Evolutionary conservation across 2,113 vertebrate genomes (phyloP).

Genomic region (Tenebrosternarchus preto): DNA sequence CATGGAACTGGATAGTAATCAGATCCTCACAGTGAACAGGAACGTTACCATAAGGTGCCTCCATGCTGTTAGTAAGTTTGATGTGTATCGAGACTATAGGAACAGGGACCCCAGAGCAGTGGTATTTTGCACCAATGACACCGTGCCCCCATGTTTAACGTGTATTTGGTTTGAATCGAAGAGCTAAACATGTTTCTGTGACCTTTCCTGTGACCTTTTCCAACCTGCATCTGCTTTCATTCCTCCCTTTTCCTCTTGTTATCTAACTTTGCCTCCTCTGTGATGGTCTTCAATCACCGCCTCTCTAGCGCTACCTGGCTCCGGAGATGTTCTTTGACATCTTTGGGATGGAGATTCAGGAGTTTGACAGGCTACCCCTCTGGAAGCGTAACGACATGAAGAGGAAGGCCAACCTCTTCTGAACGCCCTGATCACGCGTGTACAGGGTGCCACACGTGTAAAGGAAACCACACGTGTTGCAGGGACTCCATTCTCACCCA

Average conservation of each 20-base stretch:
- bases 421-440: slow-evolving; percentile 3
- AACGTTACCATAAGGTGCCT: no score
- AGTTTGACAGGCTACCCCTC: slow-evolving; percentile 92
- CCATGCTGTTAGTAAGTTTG: no score
- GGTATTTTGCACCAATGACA: not conserved
- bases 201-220: not conserved
- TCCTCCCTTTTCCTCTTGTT: not conserved
- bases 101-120: no score
- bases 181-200: slow-evolving; percentile 4
- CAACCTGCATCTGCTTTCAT: not conserved
- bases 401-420: slow-evolving; percentile 93
- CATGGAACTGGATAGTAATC: no score
- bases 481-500: not conserved
- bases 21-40: no score
- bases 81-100: no score
- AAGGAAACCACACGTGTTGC: not conserved
- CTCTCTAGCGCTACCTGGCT: slow-evolving; percentile 85
- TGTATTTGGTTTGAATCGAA: no score
- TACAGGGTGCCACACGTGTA: not conserved
- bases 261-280: not conserved
- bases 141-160: not conserved
- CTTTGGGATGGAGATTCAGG: slow-evolving; percentile 91
- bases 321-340: slow-evolving; percentile 87
- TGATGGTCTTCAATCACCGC: not conserved
- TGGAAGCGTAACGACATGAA: slow-evolving; percentile 98